Evolutionary conservation across 2,888 invertebrate species (phyloP).

Genomic region (Strigamia crassipes): DNA sequence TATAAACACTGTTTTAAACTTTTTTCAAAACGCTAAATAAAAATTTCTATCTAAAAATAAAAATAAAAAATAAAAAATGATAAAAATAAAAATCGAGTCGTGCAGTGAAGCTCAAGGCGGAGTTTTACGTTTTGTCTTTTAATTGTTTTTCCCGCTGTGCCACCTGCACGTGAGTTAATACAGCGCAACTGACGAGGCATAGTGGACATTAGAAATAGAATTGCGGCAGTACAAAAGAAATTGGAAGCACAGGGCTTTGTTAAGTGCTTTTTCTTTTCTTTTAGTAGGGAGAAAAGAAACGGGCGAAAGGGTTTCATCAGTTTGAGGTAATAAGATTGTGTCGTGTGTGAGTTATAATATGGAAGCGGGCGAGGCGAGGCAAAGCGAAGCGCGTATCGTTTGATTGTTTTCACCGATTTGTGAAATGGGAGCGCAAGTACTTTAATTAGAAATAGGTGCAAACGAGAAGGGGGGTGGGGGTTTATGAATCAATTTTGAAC

Average conservation of each 20-base stretch:
- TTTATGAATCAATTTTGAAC: not conserved
- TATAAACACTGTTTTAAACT: not conserved
- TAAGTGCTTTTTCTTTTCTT: not conserved
- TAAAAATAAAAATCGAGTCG: not conserved
- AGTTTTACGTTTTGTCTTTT: not conserved
- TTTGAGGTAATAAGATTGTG: slow-evolving; percentile 11
- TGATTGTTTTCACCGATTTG: not conserved
- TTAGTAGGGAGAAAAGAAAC: not conserved
- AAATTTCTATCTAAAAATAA: not conserved
- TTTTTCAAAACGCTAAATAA: not conserved
- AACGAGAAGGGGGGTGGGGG: not conserved
- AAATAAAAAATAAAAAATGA: not conserved
- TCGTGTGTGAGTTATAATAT: not conserved
- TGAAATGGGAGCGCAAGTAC: not conserved
- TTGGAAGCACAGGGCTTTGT: not conserved
- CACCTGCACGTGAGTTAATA: not conserved
- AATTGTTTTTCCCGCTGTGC: not conserved
- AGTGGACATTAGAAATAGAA: not conserved
- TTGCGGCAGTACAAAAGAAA: not conserved
- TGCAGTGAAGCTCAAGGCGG: slow-evolving; percentile 12
- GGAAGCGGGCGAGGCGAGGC: too few relatives aligned
- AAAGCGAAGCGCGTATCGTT: not conserved
- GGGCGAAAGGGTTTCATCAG: not conserved
- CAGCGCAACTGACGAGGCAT: not conserved
- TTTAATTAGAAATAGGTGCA: slow-evolving; percentile 1